Evolutionary conservation across 2,113 vertebrate genomes (phyloP), one percentile per base, ranked within the genome.

Genomic region (Eubucco bourcierii): DNA sequence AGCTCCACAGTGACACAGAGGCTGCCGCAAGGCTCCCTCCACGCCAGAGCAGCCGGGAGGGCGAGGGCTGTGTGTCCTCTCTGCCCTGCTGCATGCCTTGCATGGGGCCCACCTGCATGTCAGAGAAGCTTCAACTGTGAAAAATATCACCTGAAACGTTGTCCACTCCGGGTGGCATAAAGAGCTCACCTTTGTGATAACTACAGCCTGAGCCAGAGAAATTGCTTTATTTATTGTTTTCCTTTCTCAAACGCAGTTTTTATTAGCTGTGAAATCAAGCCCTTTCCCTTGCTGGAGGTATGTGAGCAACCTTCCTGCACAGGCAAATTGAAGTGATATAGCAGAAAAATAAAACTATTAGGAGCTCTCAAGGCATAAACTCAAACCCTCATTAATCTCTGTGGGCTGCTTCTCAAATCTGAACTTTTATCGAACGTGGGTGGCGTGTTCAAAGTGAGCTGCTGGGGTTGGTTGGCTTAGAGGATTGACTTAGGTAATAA

Each of bases 311-410:
- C 53, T 60, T 80, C 25, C 33, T 2, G 3, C 74, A 82, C 7
- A 74, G 64, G 47, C 60, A 73, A 56, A 70, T 79, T 60, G 37
- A 27, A 70, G 59, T 53, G 86, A 52, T 60, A 76, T 7, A 73
- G 67, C 31, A 68, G 56, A 47, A 88, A 76, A 92, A 55, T 10
- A 70, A 64, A 90, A 41, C 19, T 52, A 41, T 9, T 46, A 77
- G 86, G 70, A 92, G 41, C 59, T 94, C 75, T 64, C 24, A 72
- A 89, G 68, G 92, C 68, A 77, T 80, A 75, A 67, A 94, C 80
- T 89, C 81, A 91, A 94, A 44, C 67, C 61, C 72, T 96, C 80
- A 72, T 93, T 94, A 93, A 75, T 95, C 68, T 88, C 92, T 64
- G 95, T 94, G 87, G 87, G 94, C 79, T 93, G 94, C 68, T 71